Evolutionary conservation across 2,113 vertebrate genomes (phyloP), one percentile per base, ranked within the genome.

Genomic region (Dromiciops gliroides): DNA sequence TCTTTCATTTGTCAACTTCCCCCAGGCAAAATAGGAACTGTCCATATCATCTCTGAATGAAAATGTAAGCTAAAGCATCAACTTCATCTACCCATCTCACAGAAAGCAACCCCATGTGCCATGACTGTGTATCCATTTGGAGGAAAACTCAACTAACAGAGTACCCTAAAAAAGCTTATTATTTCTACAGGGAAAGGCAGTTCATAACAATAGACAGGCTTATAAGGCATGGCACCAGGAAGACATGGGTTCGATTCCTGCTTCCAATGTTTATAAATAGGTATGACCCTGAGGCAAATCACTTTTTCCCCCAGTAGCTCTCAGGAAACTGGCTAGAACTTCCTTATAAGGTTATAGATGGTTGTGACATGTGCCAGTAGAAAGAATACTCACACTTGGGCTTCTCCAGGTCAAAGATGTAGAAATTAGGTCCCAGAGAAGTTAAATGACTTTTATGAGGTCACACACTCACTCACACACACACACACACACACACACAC

Each of bases 1-100:
- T 1, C 52, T 96, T 98, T 97, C 95, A 96, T 92, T 91, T 97
- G 95, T 47, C 92, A 23, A 92, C 95, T 95, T 97, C 96, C 94
- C 94, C 53, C 90, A 90, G 95, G 96, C 96, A 95, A 96, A 95
- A 97, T 90, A 94, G 51, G 96, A 97, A 93, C 50, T 94, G 56
- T 94, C 89, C 47, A 91, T 22, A 67, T 94, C 88, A 88, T 95
- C n/a, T 93, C 96, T 37, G 92, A 95, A 89, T 95, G 91, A 96
- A 96, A 96, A 48, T 37, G 0, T 52, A 96, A 60, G 49, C 89
- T 83, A 44, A 49, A 37, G 44, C 53, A 91, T 7, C 60, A 91
- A 25, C 3, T 95, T 25, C 91, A 50, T 52, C 51, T 89, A n/a
- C n/a, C 67, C 16, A 83, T 83, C n/a, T 83, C 67, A 44, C 3